Conservation (phyloP, 2,113 vertebrate genomes). For the Daboia siamensis region DNA sequence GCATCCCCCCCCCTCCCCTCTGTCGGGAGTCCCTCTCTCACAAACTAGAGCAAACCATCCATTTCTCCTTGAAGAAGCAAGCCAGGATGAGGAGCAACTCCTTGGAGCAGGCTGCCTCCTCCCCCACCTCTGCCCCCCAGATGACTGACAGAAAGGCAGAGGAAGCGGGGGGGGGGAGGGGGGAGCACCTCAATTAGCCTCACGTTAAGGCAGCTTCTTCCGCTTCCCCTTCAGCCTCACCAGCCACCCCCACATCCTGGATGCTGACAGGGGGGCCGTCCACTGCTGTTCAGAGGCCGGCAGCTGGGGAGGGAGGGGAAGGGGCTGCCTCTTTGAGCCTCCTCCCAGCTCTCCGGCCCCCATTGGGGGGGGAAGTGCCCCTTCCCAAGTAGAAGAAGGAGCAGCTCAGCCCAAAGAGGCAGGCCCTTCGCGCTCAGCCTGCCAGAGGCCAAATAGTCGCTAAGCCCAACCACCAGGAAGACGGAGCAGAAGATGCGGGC, state of each 20-base stretch:
- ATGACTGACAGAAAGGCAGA: neutral
- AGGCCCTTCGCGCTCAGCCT: neutral
- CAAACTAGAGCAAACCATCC: neutral
- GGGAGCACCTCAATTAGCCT: neutral
- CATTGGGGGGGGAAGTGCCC: neutral
- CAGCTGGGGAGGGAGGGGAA: neutral
- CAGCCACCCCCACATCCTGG: constrained; percentile 15
- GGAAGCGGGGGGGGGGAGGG: neutral
- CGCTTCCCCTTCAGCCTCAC: constrained; percentile 3
- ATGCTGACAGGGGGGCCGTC: neutral
- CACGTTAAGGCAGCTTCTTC: neutral
- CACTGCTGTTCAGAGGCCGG: neutral
- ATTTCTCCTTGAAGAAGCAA: neutral
- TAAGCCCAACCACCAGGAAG: neutral
- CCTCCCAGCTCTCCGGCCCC: neutral
- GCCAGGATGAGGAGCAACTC: neutral
- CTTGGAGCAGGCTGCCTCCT: neutral
- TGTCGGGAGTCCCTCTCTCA: neutral
- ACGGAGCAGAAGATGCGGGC: accelerated
- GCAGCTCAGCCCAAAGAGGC: neutral
- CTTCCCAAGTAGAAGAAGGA: neutral
- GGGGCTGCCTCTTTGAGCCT: neutral
- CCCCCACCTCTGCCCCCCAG: neutral
- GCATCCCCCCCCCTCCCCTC: neutral
- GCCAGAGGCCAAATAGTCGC: neutral